Base-by-base conservation (phyloP, 2,113 vertebrate genomes). In the Scytalopus superciliaris region DNA sequence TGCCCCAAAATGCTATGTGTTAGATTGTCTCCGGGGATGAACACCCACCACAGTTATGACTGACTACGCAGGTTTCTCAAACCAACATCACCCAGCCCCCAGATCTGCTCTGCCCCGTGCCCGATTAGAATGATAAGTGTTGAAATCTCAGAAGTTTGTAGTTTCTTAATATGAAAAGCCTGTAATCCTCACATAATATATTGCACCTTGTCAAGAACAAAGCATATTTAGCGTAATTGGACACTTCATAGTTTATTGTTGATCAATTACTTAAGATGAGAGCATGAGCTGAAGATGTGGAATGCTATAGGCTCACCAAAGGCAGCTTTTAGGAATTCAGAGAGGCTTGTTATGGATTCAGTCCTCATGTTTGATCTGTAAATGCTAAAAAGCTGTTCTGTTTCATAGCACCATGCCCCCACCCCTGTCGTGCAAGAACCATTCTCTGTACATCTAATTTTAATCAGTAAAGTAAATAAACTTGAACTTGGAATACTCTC, bases 401-500 rank as follows among this genome's bases (percentile, higher is more conserved):
- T 60, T 92, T 84, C 70, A 47, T 87, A 81, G 81, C 47, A 56
- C 57, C 37, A 25, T 10, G 27, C 21, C 67, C 17, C 66, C 73
- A 69, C 76, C 77, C 76, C 69, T 77, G 3, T 86, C 42, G 6
- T 78, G 81, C 10, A 47, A 83, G 78, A 75, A 8, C 57, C 67
- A 9, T 17, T 87, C 69, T 63, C 67, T 75, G 81, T 39, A 84
- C 90, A 74, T 89, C 64, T 67, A 55, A 78, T 90, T 87, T 85
- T 88, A 84, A 79, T 79, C 77, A 82, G 66, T 60, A 85, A 87
- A 84, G 39, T 94, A 93, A 94, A 97, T 89, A 96, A 95, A 94
- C 63, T 95, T 91, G 95, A 89, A 87, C 83, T 89, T 62, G 88
- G 93, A 69, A 81, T 67, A 79, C 52, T 88, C 82, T 77, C 28